phyloP scores from a whole-genome alignment of 2,113 vertebrate genomes.

The Corythaixoides concolor region DNA sequence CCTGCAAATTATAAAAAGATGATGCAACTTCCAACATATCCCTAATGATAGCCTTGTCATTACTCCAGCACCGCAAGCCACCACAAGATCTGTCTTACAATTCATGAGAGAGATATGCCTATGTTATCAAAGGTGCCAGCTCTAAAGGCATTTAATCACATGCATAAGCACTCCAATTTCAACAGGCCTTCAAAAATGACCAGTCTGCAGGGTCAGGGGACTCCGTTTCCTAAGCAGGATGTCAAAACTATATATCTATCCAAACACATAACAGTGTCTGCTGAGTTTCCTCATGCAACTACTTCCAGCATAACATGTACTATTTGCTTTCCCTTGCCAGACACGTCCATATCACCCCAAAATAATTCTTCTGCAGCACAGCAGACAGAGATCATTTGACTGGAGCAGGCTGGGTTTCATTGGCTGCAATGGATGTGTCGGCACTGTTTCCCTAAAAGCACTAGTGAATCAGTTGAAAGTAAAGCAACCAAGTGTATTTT shows the following conservation, averaged over 20 bases:
- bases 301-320: neutral
- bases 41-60: constrained; percentile 11
- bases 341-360: neutral
- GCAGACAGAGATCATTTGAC: neutral
- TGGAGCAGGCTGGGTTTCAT: constrained; percentile 1
- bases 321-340: neutral
- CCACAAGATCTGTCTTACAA: constrained; percentile 1
- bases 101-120: neutral
- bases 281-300: neutral
- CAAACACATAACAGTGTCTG: neutral
- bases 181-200: neutral
- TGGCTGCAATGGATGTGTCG: neutral
- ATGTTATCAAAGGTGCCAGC: neutral
- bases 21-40: neutral
- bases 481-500: neutral
- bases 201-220: neutral
- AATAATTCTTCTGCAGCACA: neutral
- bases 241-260: neutral
- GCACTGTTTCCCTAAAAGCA: neutral
- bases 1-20: neutral
- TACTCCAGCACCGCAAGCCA: neutral
- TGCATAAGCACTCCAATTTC: neutral
- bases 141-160: neutral
- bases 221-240: neutral
- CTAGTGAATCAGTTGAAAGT: neutral